Evolutionary conservation across 2,888 invertebrate genomes (phyloP).

Genomic region (Mamestra brassicae): DNA sequence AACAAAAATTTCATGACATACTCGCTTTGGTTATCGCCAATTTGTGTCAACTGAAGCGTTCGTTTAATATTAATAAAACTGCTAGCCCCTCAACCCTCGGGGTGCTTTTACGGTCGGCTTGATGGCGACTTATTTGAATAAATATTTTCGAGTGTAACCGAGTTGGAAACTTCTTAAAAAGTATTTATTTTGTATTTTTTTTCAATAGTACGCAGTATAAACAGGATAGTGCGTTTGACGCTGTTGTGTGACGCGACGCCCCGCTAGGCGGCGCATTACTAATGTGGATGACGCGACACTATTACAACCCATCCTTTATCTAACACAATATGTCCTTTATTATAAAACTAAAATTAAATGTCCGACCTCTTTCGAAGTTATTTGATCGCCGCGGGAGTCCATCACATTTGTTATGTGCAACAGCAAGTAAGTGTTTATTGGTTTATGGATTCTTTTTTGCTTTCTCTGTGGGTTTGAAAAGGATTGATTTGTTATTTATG

Average conservation of each 20-base stretch:
- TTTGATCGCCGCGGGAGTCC: conserved; percentile 87
- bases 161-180: conserved; percentile 79
- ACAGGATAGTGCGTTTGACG: conserved; percentile 67
- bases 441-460: conserved; percentile 80
- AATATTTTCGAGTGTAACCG: conserved; percentile 86
- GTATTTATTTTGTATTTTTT: conserved; percentile 84
- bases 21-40: conserved; percentile 89
- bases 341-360: conserved; percentile 88
- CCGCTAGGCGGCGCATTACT: conserved; percentile 85
- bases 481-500: conserved; percentile 79
- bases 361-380: conserved; percentile 85
- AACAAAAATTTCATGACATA: conserved; percentile 83
- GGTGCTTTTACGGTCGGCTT: conserved; percentile 89
- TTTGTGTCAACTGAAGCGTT: conserved; percentile 90
- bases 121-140: conserved; percentile 90
- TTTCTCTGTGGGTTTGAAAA: conserved; percentile 76
- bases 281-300: conserved; percentile 88
- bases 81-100: conserved; percentile 87
- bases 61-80: conserved; percentile 90
- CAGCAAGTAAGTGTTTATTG: conserved; percentile 84
- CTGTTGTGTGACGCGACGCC: conserved; percentile 78
- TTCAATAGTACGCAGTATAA: conserved; percentile 66
- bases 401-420: conserved; percentile 81
- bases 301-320: conserved; percentile 89
- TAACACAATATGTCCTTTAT: conserved; percentile 89